Conservation (phyloP, 2,113 vertebrate genomes). For the Emydocephalus ijimae region DNA sequence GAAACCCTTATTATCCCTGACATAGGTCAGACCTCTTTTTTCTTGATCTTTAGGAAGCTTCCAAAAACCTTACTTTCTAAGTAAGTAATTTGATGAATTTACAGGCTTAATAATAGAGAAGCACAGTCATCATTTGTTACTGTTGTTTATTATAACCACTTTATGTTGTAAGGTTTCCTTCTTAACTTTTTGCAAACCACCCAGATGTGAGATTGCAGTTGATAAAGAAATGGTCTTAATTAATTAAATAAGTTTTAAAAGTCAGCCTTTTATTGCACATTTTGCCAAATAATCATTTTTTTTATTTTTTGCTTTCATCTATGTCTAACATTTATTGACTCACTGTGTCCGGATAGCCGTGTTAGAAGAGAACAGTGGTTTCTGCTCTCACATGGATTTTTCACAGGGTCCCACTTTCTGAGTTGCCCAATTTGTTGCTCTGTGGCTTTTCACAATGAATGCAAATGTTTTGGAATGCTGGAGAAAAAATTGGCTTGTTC, state of each 20-base stretch:
- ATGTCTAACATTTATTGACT: background rate
- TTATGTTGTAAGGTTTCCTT: background rate
- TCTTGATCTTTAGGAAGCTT: background rate
- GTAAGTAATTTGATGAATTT: background rate
- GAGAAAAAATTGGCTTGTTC: background rate
- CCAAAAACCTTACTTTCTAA: background rate
- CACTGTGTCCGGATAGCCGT: background rate
- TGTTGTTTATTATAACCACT: background rate
- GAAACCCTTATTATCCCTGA: background rate
- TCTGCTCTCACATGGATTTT: too few species aligned
- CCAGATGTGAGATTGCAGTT: background rate
- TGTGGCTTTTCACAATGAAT: background rate
- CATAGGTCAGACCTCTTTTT: background rate
- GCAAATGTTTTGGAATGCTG: background rate
- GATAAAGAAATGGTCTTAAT: background rate
- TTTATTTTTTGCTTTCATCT: background rate
- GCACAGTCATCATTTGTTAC: background rate
- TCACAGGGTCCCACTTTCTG: background rate
- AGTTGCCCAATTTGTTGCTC: background rate
- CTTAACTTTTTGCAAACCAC: background rate
- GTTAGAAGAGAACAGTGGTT: background rate
- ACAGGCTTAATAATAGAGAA: background rate
- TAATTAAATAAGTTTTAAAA: background rate
- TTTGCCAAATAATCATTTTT: background rate
- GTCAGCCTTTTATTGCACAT: background rate